Percentiles rank a stretch among this genome's conserved stretches.
Conservation (phyloP, 1,140 invertebrate genomes). For the Scylla paramamosain region DNA sequence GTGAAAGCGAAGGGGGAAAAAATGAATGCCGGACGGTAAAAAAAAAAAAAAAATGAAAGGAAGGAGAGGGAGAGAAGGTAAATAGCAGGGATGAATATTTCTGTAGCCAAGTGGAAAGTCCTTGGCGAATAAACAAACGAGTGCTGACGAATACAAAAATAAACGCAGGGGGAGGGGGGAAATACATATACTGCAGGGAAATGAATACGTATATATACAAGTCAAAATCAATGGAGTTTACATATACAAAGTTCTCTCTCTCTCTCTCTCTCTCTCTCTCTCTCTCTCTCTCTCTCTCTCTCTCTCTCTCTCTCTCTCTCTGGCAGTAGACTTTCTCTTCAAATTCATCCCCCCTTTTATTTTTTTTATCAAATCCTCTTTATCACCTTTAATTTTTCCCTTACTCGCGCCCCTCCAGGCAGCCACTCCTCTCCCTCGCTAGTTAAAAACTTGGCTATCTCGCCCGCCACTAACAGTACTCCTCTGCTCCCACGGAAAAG, state of each 20-base stretch:
- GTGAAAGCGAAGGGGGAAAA: not conserved
- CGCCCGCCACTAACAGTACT: not conserved
- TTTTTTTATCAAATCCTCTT: not conserved
- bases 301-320: no score
- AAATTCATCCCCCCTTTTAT: not conserved
- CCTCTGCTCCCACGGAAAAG: not conserved
- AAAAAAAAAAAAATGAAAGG: not conserved
- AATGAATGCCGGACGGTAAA: not conserved
- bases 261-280: no score
- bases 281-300: no score
- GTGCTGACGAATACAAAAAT: not conserved
- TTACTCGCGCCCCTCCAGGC: not conserved
- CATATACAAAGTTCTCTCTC: no score
- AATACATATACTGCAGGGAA: no score
- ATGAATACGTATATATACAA: no score
- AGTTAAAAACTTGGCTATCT: not conserved
- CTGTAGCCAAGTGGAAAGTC: not conserved
- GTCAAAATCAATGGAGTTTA: no score
- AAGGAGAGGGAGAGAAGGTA: conserved; percentile 5
- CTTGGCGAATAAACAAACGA: not conserved
- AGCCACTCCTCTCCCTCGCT: not conserved
- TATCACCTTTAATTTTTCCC: not conserved
- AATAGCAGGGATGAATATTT: not conserved
- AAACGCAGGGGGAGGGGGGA: not conserved
- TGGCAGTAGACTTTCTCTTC: not conserved